Evolutionary conservation across 2,113 vertebrate species (phyloP), one percentile per base, ranked within the genome.

Genomic region (Bubo blakistoni): DNA sequence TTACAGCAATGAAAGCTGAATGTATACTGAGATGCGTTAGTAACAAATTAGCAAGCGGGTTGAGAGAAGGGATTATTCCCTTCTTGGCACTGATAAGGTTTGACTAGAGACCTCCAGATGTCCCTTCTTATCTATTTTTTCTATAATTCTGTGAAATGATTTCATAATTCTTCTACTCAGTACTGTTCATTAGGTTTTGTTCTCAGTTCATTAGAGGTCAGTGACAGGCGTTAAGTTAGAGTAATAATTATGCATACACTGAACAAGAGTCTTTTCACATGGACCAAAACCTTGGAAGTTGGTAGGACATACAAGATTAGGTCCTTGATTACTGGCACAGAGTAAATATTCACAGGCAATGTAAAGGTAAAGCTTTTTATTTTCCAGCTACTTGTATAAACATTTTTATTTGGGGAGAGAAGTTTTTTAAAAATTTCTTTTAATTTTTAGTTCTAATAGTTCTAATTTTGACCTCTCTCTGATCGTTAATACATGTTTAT

Each of bases 401-500:
- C 3, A 21, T 55, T 80, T 76, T 70, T 69, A 21, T 49, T 2
- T 61, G 6, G 10, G 8, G 6, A 51, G 13, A 46, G 7, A 51
- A 78, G 34, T 5, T 70, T 92, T 65, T 52, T 1, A 14, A 72
- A 40, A 7, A 32, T 13, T 21, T 49, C 10, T 62, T 62, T 52
- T 66, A 86, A 42, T 14, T 79, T 81, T 36, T 46, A 54, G 8
- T 86, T 86, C 36, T 34, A 77, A 57, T 40, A 80, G 44, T 77
- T 93, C 61, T 85, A 89, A 92, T 92, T 94, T 76, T 89, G 84
- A 79, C n/a, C 51, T 87, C 51, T 61, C 46, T 84, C n/a, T 84
- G 52, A 78, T 74, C 6, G 0, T 73, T 81, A 81, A 74, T 78
- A 71, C 9, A 25, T 84, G 51, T 91, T 95, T 78, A 97, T 89